Conservation (phyloP, 1,140 invertebrate species). For the Drosophila suzukii region DNA sequence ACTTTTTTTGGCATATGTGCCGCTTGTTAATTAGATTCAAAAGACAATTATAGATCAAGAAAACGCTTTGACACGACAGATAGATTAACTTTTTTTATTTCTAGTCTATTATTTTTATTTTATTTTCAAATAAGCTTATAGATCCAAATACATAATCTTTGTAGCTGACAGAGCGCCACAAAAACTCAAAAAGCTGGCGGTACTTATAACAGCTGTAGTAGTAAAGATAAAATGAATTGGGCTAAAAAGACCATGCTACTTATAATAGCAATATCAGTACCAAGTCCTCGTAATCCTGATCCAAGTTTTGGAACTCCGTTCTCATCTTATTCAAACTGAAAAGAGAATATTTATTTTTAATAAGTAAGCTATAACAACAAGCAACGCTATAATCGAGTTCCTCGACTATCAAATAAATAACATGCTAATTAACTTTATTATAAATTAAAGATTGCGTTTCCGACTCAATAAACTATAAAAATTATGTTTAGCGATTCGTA, state of each 20-base stretch:
- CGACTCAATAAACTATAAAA: too few species aligned
- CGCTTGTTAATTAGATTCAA: too few species aligned
- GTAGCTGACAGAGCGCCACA: slow-evolving; percentile 93
- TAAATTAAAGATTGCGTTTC: too few species aligned
- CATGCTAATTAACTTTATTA: too few species aligned
- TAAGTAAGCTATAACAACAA: not conserved
- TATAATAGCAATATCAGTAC: slow-evolving; percentile 96
- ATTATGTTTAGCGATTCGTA: too few species aligned
- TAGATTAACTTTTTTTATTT: too few species aligned
- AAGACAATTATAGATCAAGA: too few species aligned
- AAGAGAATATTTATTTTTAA: slow-evolving; percentile 8
- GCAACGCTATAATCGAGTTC: too few species aligned
- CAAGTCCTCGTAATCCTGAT: slow-evolving; percentile 91
- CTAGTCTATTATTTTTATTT: not conserved
- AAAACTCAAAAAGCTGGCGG: slow-evolving; percentile 92
- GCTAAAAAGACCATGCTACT: slow-evolving; percentile 98
- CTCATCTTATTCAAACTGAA: slow-evolving; percentile 88
- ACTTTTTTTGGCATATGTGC: too few species aligned
- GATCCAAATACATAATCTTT: slow-evolving; percentile 94
- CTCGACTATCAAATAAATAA: too few species aligned
- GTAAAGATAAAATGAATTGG: slow-evolving; percentile 95
- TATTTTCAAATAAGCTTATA: slow-evolving; percentile 85
- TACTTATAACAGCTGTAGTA: slow-evolving; percentile 94
- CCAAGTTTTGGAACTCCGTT: slow-evolving; percentile 85
- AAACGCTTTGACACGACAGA: too few species aligned